phyloP scores from a whole-genome alignment of 1,140 invertebrate genomes.

The Gerris buenoi region DNA sequence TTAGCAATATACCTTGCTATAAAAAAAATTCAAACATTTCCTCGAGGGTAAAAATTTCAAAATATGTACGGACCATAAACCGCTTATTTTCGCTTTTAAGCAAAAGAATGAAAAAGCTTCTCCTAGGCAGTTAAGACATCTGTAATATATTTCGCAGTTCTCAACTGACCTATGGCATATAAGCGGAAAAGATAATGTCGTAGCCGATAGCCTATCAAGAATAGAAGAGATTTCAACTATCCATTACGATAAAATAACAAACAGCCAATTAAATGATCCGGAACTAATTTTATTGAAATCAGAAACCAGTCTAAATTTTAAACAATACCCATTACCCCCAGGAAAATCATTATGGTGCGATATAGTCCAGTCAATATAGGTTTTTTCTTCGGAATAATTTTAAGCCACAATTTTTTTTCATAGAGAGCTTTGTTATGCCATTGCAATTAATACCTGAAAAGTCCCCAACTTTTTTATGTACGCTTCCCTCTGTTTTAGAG shows the following conservation, averaged over 20 bases:
- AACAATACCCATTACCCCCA: neutral
- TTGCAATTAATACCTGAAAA: too few species aligned
- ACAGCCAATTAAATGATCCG: neutral
- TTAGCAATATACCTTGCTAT: constrained; percentile 25
- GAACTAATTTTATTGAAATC: neutral
- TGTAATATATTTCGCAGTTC: constrained; percentile 26
- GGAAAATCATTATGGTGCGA: neutral
- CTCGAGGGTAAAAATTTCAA: constrained; percentile 18
- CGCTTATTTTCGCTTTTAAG: constrained; percentile 22
- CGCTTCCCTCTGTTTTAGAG: too few species aligned
- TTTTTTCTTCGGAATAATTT: too few species aligned
- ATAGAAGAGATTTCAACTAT: neutral
- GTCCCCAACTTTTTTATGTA: too few species aligned
- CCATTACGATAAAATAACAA: neutral
- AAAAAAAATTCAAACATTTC: constrained; percentile 24
- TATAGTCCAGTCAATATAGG: too few species aligned
- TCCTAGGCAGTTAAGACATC: constrained; percentile 23
- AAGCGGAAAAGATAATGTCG: neutral
- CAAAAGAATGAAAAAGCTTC: constrained; percentile 22
- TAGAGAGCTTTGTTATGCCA: too few species aligned
- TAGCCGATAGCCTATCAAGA: neutral
- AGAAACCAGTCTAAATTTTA: neutral
- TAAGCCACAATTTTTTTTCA: too few species aligned
- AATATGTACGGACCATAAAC: constrained; percentile 32
- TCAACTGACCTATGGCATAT: constrained; percentile 28